Evolutionary conservation across 2,888 invertebrate species (phyloP).

Genomic region (Pheosia gnoma): DNA sequence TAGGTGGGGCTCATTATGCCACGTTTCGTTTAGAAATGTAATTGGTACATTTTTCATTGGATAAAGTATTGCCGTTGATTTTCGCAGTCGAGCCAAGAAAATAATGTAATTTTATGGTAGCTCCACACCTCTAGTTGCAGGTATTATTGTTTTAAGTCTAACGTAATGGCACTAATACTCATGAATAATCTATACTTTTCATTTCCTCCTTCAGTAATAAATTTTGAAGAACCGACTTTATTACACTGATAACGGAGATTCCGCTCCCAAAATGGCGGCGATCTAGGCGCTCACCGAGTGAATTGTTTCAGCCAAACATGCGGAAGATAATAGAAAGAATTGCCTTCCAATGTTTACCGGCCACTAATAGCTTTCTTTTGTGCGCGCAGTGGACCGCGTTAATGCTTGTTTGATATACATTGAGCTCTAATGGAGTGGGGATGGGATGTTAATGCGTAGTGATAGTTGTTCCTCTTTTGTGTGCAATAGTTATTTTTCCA

Average conservation of each 20-base stretch:
- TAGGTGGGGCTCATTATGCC: neutral
- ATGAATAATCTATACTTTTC: too few species aligned
- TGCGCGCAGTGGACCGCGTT: conserved; percentile 13
- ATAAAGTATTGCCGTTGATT: too few species aligned
- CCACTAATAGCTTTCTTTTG: conserved; percentile 29
- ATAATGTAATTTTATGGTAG: too few species aligned
- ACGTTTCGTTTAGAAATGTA: neutral
- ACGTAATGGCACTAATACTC: too few species aligned
- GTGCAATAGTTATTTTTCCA: neutral
- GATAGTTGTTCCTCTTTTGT: neutral
- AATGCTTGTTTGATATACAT: conserved; percentile 3
- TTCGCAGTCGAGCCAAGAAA: too few species aligned
- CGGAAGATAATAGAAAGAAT: conserved; percentile 35
- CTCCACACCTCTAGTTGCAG: too few species aligned
- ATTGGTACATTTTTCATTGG: neutral
- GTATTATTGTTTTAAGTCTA: too few species aligned
- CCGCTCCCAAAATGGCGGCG: neutral
- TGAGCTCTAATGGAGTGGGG: neutral
- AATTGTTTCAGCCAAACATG: conserved; percentile 21
- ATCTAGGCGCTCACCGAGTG: neutral
- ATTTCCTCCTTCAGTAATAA: too few species aligned
- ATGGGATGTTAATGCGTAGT: neutral
- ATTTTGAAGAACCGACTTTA: too few species aligned
- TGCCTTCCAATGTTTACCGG: conserved; percentile 39
- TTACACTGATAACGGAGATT: neutral